Evolutionary conservation across 2,888 invertebrate species (phyloP).

Genomic region (Chloroclysta siterata): DNA sequence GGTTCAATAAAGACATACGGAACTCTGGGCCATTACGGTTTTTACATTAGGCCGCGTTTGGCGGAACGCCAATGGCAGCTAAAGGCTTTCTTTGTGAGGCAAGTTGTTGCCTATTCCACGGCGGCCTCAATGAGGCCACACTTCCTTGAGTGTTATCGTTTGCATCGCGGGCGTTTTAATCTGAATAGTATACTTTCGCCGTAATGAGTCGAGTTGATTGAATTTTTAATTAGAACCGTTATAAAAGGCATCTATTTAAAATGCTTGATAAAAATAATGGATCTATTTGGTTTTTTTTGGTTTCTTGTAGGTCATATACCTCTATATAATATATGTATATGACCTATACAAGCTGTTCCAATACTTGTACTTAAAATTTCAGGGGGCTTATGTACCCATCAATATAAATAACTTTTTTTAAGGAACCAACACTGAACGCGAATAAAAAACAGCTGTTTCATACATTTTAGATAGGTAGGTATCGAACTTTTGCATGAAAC

Average conservation of each 20-base stretch:
- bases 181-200: background rate
- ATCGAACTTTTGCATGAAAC: no score
- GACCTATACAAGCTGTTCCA: no score
- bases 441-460: no score
- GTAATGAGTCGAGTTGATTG: background rate
- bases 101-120: constrained; percentile 27
- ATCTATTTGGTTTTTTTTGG: no score
- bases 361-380: no score
- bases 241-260: background rate
- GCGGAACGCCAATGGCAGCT: constrained; percentile 38
- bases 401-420: no score
- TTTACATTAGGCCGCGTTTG: constrained; percentile 43
- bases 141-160: constrained; percentile 21
- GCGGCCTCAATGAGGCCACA: constrained; percentile 27
- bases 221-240: background rate
- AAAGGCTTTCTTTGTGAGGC: constrained; percentile 18
- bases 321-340: no score
- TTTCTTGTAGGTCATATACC: no score
- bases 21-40: constrained; percentile 40
- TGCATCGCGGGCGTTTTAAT: constrained; percentile 16
- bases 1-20: constrained; percentile 43
- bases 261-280: no score
- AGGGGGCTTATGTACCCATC: no score
- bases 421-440: no score
- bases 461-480: no score